These are phyloP conservation scores for Chloropsis cyanopogon DNA, from an alignment of 2,113 vertebrate species.

Conservation along the genomic window DNA sequence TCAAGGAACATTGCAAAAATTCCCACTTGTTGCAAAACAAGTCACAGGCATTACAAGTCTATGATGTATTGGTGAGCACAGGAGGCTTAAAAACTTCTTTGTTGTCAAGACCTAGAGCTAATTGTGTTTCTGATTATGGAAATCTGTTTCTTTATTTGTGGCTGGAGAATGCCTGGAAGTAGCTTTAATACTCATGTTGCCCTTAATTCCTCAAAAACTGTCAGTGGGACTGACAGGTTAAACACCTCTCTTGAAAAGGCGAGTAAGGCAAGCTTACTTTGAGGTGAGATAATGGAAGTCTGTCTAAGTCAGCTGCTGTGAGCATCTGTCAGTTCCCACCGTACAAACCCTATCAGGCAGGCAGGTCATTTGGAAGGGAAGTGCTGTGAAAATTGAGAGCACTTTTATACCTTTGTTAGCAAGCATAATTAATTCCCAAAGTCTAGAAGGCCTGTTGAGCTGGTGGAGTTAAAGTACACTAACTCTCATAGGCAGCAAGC, in stretches of 20 bases:
- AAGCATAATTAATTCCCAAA: neutral
- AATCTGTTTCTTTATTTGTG: neutral
- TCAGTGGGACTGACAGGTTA: neutral
- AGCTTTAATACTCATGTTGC: neutral
- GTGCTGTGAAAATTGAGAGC: neutral
- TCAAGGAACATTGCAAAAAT: neutral
- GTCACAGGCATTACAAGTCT: accelerated
- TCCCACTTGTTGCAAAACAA: neutral
- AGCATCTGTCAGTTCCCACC: neutral
- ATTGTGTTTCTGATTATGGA: neutral
- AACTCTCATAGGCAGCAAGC: neutral
- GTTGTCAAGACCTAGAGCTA: neutral
- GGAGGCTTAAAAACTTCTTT: neutral
- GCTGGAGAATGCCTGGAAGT: neutral
- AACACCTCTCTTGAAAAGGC: neutral
- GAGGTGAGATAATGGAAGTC: neutral
- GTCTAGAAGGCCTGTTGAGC: neutral
- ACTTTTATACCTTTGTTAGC: neutral
- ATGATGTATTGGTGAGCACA: accelerated
- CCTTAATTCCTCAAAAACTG: neutral
- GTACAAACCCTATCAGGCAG: neutral
- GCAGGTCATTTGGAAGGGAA: neutral
- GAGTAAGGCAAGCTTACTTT: neutral
- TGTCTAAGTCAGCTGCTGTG: neutral
- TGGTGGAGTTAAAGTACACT: neutral